A percentile compares a stretch with the other conserved stretches of the same genome.
phyloP scores from a whole-genome alignment of 2,888 invertebrate species.

The Plemyria rubiginata region DNA sequence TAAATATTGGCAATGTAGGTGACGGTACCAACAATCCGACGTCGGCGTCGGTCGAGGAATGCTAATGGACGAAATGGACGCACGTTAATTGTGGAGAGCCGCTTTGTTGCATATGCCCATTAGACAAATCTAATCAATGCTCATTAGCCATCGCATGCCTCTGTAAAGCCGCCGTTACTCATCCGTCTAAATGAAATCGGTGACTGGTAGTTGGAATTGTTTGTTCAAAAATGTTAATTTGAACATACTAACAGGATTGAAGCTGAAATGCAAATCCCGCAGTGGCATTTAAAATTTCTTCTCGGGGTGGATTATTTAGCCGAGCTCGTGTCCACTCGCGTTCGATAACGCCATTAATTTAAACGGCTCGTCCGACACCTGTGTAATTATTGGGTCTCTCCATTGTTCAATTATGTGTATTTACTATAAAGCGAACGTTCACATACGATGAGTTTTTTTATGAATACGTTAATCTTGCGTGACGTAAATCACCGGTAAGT shows the following conservation, averaged over 20 bases:
- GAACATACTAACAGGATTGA: slow-evolving; percentile 36
- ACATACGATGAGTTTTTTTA: slow-evolving; percentile 52
- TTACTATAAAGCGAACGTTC: slow-evolving; percentile 61
- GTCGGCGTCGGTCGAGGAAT: slow-evolving; percentile 62
- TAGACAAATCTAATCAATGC: slow-evolving; percentile 39
- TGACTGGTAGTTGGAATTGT: slow-evolving; percentile 13
- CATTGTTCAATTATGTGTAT: slow-evolving; percentile 62
- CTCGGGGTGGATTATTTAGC: slow-evolving; percentile 46
- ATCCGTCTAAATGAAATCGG: slow-evolving; percentile 27
- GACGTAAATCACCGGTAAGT: slow-evolving; percentile 61
- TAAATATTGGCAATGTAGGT: slow-evolving; percentile 65
- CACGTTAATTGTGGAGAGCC: slow-evolving; percentile 63
- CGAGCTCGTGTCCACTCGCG: slow-evolving; percentile 46
- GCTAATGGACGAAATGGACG: slow-evolving; percentile 67
- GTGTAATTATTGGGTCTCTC: slow-evolving; percentile 58
- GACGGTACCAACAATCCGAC: slow-evolving; percentile 63
- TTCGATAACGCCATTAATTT: slow-evolving; percentile 61
- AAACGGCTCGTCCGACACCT: slow-evolving; percentile 54
- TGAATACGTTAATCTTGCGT: slow-evolving; percentile 62
- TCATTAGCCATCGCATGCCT: slow-evolving; percentile 26
- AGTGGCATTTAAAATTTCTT: slow-evolving; percentile 40
- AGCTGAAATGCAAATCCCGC: slow-evolving; percentile 34
- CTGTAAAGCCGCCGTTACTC: slow-evolving; percentile 24
- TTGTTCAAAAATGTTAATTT: slow-evolving; percentile 27
- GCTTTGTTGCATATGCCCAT: slow-evolving; percentile 44